Conservation (phyloP, 2,797 vertebrate species). For the Rhinophrynus dorsalis region DNA sequence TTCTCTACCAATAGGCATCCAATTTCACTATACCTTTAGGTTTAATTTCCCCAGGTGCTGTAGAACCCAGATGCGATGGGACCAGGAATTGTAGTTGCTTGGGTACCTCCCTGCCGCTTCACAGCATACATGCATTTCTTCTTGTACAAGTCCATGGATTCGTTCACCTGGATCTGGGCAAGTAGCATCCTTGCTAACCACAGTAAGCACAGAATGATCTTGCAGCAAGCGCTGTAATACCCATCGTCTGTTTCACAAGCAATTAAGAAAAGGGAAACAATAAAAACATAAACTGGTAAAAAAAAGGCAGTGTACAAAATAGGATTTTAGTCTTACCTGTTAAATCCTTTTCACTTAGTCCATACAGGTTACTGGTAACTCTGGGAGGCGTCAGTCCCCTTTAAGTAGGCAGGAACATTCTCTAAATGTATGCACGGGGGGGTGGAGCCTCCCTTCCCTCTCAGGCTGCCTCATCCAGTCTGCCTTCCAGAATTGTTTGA, state of each 20-base stretch:
- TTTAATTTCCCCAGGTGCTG: slow-evolving; percentile 87
- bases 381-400: too few species aligned
- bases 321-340: too few species aligned
- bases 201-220: slow-evolving; percentile 66
- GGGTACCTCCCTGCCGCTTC: slow-evolving; percentile 92
- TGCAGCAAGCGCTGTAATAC: slow-evolving; percentile 84
- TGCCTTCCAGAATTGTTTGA: too few species aligned
- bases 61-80: slow-evolving; percentile 96
- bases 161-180: slow-evolving; percentile 69
- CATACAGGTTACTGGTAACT: too few species aligned
- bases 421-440: too few species aligned
- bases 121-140: slow-evolving; percentile 90
- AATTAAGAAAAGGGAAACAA: slow-evolving; percentile 37
- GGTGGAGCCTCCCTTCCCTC: too few species aligned
- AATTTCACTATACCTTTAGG: slow-evolving; percentile 85
- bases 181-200: slow-evolving; percentile 69
- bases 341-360: too few species aligned
- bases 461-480: too few species aligned
- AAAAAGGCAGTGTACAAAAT: too few species aligned
- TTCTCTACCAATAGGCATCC: too few species aligned
- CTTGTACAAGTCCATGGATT: slow-evolving; percentile 74
- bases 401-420: too few species aligned
- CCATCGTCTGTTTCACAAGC: slow-evolving; percentile 79
- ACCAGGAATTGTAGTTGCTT: slow-evolving; percentile 99
- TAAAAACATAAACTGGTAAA: not conserved